phyloP scores from a whole-genome alignment of 1,140 invertebrate species.

The Platorchestia sp. region DNA sequence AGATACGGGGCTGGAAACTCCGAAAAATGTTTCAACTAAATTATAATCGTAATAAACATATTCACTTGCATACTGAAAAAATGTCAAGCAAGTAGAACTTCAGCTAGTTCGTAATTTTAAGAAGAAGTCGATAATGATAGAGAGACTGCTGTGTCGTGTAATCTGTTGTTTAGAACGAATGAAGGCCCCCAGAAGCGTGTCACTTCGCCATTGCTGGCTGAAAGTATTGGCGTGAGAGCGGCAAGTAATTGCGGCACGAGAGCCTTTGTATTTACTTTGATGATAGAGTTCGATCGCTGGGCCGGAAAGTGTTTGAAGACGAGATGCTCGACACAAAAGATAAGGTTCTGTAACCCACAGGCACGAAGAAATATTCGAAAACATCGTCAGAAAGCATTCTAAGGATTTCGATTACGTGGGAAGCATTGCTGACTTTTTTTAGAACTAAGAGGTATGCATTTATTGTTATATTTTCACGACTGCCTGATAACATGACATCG shows the following conservation, averaged over 20 bases:
- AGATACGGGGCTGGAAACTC: neutral
- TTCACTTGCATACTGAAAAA: no score
- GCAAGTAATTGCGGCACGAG: neutral
- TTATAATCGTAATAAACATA: no score
- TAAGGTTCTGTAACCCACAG: neutral
- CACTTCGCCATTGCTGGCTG: neutral
- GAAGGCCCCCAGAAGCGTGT: neutral
- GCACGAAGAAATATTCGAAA: neutral
- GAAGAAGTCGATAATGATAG: neutral
- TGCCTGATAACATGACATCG: no score
- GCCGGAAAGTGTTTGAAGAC: neutral
- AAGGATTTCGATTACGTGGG: neutral
- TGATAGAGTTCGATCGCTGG: neutral
- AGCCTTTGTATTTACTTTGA: neutral
- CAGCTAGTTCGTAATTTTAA: no score
- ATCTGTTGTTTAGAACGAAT: neutral
- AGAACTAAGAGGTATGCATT: no score
- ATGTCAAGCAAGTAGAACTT: no score
- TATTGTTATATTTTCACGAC: no score
- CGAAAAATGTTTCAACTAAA: neutral
- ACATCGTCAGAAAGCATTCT: neutral
- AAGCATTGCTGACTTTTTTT: neutral
- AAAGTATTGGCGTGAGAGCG: neutral
- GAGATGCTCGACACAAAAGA: neutral
- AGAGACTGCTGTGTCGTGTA: neutral